Percentiles rank a stretch among this genome's conserved stretches.
Conservation (phyloP, 2,888 invertebrate genomes). For the Coelogynopora nodosa region DNA sequence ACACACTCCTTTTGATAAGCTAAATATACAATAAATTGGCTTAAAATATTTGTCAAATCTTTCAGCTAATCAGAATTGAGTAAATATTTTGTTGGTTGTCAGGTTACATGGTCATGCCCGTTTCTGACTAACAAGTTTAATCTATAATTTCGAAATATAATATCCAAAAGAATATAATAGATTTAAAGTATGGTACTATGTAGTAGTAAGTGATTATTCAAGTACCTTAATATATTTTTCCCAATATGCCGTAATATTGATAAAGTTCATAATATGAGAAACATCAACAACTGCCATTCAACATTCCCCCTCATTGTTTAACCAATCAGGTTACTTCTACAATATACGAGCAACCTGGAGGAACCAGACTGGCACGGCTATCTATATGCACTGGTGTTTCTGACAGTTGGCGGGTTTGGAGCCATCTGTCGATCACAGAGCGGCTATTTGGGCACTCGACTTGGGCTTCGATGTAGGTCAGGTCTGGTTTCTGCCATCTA, state of each 20-base stretch:
- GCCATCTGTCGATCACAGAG: not conserved
- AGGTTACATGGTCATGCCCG: too few relatives aligned
- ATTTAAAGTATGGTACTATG: too few relatives aligned
- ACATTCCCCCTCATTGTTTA: not conserved
- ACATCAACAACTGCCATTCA: too few relatives aligned
- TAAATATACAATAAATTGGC: too few relatives aligned
- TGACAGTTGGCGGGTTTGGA: not conserved
- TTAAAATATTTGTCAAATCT: too few relatives aligned
- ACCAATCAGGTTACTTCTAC: not conserved
- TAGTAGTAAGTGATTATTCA: not conserved
- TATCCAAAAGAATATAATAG: too few relatives aligned
- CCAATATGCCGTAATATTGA: not conserved
- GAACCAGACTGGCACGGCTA: slow-evolving; percentile 18
- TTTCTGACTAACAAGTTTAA: too few relatives aligned
- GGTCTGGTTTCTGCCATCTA: not conserved
- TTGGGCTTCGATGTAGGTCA: not conserved
- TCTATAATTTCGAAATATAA: too few relatives aligned
- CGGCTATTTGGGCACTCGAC: not conserved
- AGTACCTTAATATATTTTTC: not conserved
- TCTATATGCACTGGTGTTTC: not conserved
- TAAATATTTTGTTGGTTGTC: too few relatives aligned
- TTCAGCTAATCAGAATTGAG: too few relatives aligned
- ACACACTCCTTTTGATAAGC: too few relatives aligned
- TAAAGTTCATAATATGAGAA: too few relatives aligned
- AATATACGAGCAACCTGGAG: not conserved